Percentiles rank a stretch among this genome's conserved stretches.
phyloP scores from a whole-genome alignment of 2,113 vertebrate genomes.

The Cavia porcellus region DNA sequence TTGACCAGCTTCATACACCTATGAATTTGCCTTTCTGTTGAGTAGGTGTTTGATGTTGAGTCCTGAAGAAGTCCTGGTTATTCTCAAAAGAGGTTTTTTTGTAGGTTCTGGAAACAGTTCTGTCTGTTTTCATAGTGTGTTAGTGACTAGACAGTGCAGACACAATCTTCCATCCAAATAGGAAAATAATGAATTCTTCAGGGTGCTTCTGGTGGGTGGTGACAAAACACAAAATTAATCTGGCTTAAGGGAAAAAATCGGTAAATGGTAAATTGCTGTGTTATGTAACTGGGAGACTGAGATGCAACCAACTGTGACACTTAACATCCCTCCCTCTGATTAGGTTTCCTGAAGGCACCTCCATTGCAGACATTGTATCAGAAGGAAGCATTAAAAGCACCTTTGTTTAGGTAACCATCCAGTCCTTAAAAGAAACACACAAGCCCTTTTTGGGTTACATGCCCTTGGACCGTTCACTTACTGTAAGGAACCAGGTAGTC shows the following conservation, averaged over 20 bases:
- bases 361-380: neutral
- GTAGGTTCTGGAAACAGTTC: neutral
- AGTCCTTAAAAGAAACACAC: neutral
- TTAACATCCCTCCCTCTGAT: neutral
- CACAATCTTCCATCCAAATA: neutral
- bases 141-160: neutral
- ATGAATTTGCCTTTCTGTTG: neutral
- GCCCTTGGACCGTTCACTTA: neutral
- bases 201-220: neutral
- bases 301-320: too few relatives aligned
- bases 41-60: neutral
- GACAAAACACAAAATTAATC: conserved; percentile 27
- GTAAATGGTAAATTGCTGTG: neutral
- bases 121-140: neutral
- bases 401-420: neutral
- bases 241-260: neutral
- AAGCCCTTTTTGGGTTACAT: neutral
- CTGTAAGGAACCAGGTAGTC: neutral
- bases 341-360: neutral
- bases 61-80: neutral
- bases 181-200: neutral
- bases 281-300: neutral
- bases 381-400: neutral
- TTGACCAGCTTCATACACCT: neutral
- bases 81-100: neutral